Evolutionary conservation across 2,888 invertebrate species (phyloP).

Genomic region (Lymantria dispar): DNA sequence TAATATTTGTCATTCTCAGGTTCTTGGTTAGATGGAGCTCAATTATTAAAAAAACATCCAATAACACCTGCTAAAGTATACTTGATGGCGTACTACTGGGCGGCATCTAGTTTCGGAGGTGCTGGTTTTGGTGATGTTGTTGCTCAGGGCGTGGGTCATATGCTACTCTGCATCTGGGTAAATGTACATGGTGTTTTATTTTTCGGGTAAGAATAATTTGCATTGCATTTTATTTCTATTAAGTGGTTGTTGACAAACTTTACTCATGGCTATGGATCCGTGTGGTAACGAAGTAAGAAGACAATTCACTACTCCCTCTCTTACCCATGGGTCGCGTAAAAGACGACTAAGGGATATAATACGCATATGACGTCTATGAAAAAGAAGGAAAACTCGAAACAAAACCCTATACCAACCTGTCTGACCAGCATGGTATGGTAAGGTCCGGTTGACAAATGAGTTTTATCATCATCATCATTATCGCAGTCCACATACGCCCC

Average conservation of each 20-base stretch:
- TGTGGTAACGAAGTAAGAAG: no score
- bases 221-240: neutral
- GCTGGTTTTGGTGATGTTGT: constrained; percentile 77
- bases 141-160: constrained; percentile 64
- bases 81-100: constrained; percentile 73
- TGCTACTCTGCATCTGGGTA: constrained; percentile 66
- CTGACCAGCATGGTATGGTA: no score
- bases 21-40: constrained; percentile 65
- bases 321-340: no score
- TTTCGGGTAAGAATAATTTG: constrained; percentile 68
- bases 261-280: no score
- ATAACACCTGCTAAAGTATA: constrained; percentile 62
- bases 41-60: constrained; percentile 44
- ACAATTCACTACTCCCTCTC: no score
- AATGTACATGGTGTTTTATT: constrained; percentile 72
- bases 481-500: no score
- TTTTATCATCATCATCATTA: no score
- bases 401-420: no score
- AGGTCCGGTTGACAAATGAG: no score
- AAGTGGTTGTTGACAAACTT: neutral
- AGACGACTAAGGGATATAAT: no score
- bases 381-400: no score
- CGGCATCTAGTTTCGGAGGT: constrained; percentile 69
- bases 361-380: no score
- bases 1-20: constrained; percentile 37